Evolutionary conservation across 2,113 vertebrate species (phyloP), one percentile per base, ranked within the genome.

Genomic region (Hemiprocne comata): DNA sequence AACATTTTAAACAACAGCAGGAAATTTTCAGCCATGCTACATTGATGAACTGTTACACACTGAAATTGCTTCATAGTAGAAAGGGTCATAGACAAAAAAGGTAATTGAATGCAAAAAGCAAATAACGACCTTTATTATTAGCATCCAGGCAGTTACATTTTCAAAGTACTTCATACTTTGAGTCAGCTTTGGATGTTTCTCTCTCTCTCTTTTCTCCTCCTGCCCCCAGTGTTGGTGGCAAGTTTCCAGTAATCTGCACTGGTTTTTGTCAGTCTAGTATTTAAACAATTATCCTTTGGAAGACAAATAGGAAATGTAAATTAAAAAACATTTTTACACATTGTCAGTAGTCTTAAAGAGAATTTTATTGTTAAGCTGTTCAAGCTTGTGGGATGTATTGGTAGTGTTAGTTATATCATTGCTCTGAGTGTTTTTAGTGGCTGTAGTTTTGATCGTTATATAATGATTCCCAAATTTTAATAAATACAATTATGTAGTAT

Each of bases 321-420:
- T 53, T n/a, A 17, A 65, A 81, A 76, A 44, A 14, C 21, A 34
- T 31, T 33, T 58, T 53, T 48, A 34, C 17, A 10, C 2, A 10
- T 73, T 6, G 5, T 73, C 18, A 25, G 26, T 50, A 53, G 40
- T 34, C 28, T 44, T 46, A 29, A 44, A 58, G 48, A 62, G n/a
- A 55, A 55, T 86, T 67, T 16, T 91, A 1, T 42, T 88, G 26
- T 65, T 51, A 72, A 60, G 34, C 33, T 54, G 17, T 20, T 78
- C 16, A 72, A 54, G 23, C 18, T 34, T 73, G 28, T 58, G 10
- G 13, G 9, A 10, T 60, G 7, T 46, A 6, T 60, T 65, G 14
- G 10, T 53, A 61, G 10, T 1, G 0, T 40, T 34, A 34, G 10
- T 28, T 83, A 77, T 0, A 2, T 72, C 29, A 14, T 48, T 48